These are phyloP conservation scores for Xanthorhoe designata DNA, from an alignment of 2,888 invertebrate species.

Conservation along the genomic window DNA sequence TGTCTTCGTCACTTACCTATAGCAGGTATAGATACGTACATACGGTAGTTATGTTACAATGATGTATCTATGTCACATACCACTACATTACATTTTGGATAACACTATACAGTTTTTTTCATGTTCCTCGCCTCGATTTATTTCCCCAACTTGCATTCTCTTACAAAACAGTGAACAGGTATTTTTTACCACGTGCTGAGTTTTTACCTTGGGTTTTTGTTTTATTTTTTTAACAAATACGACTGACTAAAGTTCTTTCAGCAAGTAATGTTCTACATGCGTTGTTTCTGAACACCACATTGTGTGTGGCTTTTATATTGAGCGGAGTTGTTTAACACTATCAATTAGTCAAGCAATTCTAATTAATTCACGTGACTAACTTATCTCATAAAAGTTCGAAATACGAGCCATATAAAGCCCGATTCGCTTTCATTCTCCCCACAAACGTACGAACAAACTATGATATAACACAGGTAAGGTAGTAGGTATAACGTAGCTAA, in stretches of 20 bases:
- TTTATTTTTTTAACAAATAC: constrained; percentile 21
- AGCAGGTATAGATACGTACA: neutral
- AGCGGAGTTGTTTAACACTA: constrained; percentile 1
- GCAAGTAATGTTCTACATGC: constrained; percentile 10
- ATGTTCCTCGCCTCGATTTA: neutral
- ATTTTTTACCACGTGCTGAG: constrained; percentile 21
- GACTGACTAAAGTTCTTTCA: constrained; percentile 20
- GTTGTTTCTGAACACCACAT: neutral
- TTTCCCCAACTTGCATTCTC: constrained; percentile 12
- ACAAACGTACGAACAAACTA: constrained; percentile 13
- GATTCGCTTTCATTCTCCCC: neutral
- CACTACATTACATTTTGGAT: neutral
- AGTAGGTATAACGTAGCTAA: constrained; percentile 1
- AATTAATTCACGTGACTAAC: constrained; percentile 20
- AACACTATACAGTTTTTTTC: neutral
- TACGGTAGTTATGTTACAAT: neutral
- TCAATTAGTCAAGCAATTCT: constrained; percentile 13
- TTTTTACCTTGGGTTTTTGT: constrained; percentile 30
- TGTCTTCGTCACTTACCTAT: neutral
- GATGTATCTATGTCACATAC: neutral
- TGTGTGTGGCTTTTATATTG: neutral
- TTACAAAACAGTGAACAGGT: constrained; percentile 7
- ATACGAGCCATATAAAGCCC: constrained; percentile 11
- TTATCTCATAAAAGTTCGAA: constrained; percentile 19
- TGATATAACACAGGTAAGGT: constrained; percentile 7